These are phyloP conservation scores for Magallana angulata DNA, from an alignment of 1,140 invertebrate genomes.

Conservation along the genomic window DNA sequence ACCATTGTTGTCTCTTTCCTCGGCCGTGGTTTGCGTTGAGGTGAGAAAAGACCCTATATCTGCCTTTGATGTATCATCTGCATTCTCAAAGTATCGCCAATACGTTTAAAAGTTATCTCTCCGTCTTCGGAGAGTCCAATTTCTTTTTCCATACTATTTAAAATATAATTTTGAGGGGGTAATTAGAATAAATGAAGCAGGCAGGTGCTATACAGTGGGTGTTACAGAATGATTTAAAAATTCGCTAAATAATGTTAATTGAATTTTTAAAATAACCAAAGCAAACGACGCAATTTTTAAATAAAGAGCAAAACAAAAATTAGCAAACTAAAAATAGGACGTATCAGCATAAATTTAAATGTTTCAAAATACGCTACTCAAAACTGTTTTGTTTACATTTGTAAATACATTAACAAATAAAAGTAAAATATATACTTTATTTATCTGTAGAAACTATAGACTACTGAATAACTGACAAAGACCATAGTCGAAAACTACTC, in stretches of 20 bases:
- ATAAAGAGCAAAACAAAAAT: neutral
- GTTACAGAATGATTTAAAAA: neutral
- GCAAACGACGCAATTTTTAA: neutral
- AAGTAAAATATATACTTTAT: too few species aligned
- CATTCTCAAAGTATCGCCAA: neutral
- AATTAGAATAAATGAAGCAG: conserved; percentile 21
- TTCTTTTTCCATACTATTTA: neutral
- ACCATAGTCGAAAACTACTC: too few species aligned
- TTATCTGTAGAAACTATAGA: too few species aligned
- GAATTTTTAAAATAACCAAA: neutral
- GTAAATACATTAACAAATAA: too few species aligned
- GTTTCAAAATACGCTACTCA: too few species aligned
- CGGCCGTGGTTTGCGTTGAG: neutral
- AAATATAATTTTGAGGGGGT: neutral
- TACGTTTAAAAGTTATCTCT: neutral
- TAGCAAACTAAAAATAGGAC: neutral
- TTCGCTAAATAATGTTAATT: neutral
- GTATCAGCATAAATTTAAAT: neutral
- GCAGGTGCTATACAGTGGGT: neutral
- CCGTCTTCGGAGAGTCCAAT: neutral
- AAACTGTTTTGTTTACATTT: too few species aligned
- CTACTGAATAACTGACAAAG: too few species aligned
- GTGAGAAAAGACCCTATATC: neutral
- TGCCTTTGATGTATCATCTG: neutral
- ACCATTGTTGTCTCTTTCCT: neutral